Percentiles rank a stretch among this genome's conserved stretches.
Evolutionary conservation across 2,113 vertebrate species (phyloP).

Genomic region (Dicentrarchus labrax): DNA sequence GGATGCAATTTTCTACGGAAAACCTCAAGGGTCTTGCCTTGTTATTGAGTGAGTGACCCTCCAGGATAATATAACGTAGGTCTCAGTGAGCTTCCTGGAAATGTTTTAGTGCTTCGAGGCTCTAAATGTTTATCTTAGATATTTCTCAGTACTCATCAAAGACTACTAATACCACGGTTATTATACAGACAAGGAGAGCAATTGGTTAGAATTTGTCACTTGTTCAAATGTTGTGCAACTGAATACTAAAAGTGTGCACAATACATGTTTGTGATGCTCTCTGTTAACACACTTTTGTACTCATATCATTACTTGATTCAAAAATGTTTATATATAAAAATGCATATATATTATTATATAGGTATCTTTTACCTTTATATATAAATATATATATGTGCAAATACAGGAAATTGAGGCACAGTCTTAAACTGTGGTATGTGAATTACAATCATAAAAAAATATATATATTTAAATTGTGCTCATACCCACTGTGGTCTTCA

Average conservation of each 20-base stretch:
- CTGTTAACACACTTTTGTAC: neutral
- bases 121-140: neutral
- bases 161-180: neutral
- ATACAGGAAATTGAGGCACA: too few relatives aligned
- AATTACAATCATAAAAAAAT: too few relatives aligned
- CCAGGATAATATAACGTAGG: neutral
- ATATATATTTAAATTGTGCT: too few relatives aligned
- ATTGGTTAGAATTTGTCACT: neutral
- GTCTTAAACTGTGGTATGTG: too few relatives aligned
- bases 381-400: too few relatives aligned
- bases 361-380: too few relatives aligned
- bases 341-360: too few relatives aligned
- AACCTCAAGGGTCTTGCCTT: slow-evolving; percentile 1
- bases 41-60: neutral
- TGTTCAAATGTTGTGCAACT: slow-evolving; percentile 25
- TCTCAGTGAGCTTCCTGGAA: slow-evolving; percentile 13
- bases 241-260: slow-evolving; percentile 5
- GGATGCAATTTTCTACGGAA: neutral
- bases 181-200: neutral
- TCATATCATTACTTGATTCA: neutral
- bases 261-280: neutral
- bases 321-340: neutral
- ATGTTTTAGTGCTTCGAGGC: neutral
- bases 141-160: slow-evolving; percentile 32
- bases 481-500: neutral